These are phyloP conservation scores for Entomyzon cyanotis DNA, from an alignment of 2,113 vertebrate genomes.

Conservation along the genomic window DNA sequence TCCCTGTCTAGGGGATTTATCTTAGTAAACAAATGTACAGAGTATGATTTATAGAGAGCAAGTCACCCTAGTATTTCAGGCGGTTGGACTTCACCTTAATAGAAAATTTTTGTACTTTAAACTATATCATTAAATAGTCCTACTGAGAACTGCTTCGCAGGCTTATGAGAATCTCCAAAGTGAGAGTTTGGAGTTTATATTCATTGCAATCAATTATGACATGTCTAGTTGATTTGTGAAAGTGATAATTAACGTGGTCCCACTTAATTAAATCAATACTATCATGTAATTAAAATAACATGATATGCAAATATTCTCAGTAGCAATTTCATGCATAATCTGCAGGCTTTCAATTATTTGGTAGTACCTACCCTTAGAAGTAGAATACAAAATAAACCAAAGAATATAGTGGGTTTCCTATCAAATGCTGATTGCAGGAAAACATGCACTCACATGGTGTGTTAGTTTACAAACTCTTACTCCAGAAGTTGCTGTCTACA, in stretches of 20 bases:
- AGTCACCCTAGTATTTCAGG: neutral
- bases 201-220: neutral
- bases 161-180: neutral
- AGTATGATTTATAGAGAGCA: neutral
- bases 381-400: neutral
- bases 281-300: constrained; percentile 22
- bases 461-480: neutral
- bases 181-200: neutral
- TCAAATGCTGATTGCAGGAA: neutral
- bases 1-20: neutral
- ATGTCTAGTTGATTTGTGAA: constrained; percentile 12
- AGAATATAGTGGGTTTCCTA: neutral
- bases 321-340: neutral
- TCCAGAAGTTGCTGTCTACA: neutral
- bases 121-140: neutral
- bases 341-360: neutral
- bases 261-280: neutral
- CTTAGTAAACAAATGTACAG: neutral
- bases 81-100: neutral
- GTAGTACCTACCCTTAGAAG: neutral
- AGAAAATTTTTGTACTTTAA: neutral
- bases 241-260: constrained; percentile 8
- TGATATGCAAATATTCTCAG: constrained; percentile 13
- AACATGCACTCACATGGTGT: accelerated
- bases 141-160: neutral